Evolutionary conservation across 2,113 vertebrate species (phyloP).

Genomic region (Phycodurus eques): DNA sequence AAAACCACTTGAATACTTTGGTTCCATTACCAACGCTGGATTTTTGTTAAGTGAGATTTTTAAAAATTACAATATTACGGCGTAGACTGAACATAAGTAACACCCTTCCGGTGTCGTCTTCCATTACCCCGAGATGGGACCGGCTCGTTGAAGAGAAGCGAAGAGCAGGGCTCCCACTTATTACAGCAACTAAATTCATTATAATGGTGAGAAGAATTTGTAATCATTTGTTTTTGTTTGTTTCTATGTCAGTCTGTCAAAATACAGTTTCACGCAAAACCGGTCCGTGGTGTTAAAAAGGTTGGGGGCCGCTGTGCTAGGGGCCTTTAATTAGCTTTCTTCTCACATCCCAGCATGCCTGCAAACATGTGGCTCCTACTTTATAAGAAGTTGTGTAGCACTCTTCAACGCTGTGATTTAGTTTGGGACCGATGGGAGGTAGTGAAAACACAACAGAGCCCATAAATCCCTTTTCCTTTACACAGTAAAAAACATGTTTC

Average conservation of each 20-base stretch:
- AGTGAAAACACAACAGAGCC: slow-evolving; percentile 65
- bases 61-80: neutral
- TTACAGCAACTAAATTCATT: too few species aligned
- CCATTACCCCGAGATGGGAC: too few species aligned
- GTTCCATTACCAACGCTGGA: too few species aligned
- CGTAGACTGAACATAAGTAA: neutral
- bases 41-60: too few species aligned
- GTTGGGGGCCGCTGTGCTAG: neutral
- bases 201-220: too few species aligned
- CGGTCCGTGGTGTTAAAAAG: neutral
- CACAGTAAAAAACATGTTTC: slow-evolving; percentile 65
- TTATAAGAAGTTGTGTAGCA: slow-evolving; percentile 56
- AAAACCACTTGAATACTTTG: too few species aligned
- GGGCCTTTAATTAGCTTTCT: slow-evolving; percentile 48
- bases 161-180: too few species aligned
- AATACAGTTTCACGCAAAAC: neutral
- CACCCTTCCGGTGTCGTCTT: neutral
- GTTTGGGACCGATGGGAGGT: slow-evolving; percentile 48
- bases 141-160: too few species aligned
- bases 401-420: slow-evolving; percentile 56
- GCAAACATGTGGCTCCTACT: slow-evolving; percentile 67
- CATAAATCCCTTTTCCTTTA: slow-evolving; percentile 69
- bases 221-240: neutral
- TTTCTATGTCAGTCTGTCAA: neutral
- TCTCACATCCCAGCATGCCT: slow-evolving; percentile 47